These are phyloP conservation scores for Cheilosia impressa DNA, from an alignment of 2,888 invertebrate species.

Conservation along the genomic window DNA sequence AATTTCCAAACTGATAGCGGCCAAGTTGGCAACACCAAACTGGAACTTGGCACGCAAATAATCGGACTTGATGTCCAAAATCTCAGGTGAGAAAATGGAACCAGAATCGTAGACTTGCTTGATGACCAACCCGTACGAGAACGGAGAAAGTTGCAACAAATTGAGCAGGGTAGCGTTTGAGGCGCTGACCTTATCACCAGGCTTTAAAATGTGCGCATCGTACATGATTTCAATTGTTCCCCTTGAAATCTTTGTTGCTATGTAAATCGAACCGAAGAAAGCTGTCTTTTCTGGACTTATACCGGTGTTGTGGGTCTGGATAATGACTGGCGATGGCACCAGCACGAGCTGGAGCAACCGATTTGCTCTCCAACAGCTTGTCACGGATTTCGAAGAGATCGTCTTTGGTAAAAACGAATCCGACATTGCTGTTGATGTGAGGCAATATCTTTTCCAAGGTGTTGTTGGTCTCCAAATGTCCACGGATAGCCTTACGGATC, in stretches of 20 bases:
- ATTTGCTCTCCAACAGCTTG: slow-evolving; percentile 97
- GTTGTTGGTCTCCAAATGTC: slow-evolving; percentile 97
- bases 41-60: slow-evolving; percentile 96
- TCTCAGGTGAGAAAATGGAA: slow-evolving; percentile 97
- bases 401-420: slow-evolving; percentile 98
- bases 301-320: slow-evolving; percentile 99
- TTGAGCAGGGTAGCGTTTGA: slow-evolving; percentile 99
- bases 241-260: slow-evolving; percentile 99
- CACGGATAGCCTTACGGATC: slow-evolving; percentile 99
- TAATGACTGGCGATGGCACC: too few species aligned
- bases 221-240: slow-evolving; percentile 99
- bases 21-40: slow-evolving; percentile 97
- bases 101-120: slow-evolving; percentile 99
- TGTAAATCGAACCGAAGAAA: slow-evolving; percentile 99
- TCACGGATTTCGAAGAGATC: slow-evolving; percentile 96
- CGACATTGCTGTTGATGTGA: too few species aligned
- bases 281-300: slow-evolving; percentile 99
- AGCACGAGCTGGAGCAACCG: slow-evolving; percentile 98
- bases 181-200: slow-evolving; percentile 98
- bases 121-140: slow-evolving; percentile 98
- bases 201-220: slow-evolving; percentile 95
- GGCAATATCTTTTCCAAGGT: slow-evolving; percentile 96
- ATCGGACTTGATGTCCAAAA: slow-evolving; percentile 98
- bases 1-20: slow-evolving; percentile 95
- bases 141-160: slow-evolving; percentile 99